A percentile compares a stretch with the other conserved stretches of the same genome.
These are phyloP conservation scores for Herpetotheres cachinnans DNA, from an alignment of 2,113 vertebrate species.

Conservation along the genomic window DNA sequence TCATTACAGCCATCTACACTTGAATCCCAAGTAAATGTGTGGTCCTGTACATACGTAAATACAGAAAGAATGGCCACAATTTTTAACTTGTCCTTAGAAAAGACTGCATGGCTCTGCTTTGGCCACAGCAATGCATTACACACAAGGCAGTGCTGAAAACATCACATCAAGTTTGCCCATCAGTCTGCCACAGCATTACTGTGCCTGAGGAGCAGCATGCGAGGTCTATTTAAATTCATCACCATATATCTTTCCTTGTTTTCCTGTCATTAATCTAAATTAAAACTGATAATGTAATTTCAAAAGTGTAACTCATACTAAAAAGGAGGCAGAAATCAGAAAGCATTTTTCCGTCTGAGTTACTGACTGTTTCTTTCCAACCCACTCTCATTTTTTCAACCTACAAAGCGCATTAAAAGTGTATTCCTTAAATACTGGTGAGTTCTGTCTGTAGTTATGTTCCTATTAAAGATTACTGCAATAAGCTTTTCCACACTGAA, in stretches of 20 bases:
- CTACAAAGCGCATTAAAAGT: background rate
- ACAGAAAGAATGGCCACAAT: background rate
- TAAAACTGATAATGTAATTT: background rate
- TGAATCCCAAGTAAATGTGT: fast-evolving
- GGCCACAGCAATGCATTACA: background rate
- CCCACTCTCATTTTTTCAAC: background rate
- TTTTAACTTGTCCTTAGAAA: background rate
- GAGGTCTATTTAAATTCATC: background rate
- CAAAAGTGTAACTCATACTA: background rate
- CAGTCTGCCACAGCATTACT: background rate
- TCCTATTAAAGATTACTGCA: background rate
- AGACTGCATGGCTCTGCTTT: background rate
- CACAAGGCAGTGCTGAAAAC: background rate
- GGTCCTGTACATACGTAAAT: background rate
- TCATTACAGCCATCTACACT: background rate
- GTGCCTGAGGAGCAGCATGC: fast-evolving
- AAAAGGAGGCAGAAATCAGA: background rate
- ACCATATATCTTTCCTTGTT: background rate
- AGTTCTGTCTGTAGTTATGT: background rate
- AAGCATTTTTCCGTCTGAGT: background rate
- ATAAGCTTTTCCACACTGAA: background rate
- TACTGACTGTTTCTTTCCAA: background rate
- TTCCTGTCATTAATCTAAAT: background rate
- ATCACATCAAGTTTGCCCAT: background rate
- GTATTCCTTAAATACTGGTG: background rate